These are phyloP conservation scores for Abramis brama DNA, from an alignment of 2,113 vertebrate species.

Conservation along the genomic window DNA sequence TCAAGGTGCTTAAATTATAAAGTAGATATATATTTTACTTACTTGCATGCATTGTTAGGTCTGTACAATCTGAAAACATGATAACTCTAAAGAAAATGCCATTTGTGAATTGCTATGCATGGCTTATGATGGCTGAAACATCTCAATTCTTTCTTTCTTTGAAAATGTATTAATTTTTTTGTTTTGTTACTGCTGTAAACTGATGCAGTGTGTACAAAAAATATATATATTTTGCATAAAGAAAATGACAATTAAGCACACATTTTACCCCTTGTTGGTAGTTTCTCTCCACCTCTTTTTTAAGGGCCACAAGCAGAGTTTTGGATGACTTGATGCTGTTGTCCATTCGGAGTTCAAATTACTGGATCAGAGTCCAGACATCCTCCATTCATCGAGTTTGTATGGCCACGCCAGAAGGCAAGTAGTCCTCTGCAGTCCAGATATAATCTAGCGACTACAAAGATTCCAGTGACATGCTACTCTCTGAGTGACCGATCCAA, in stretches of 20 bases:
- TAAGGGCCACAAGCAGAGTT: conserved; percentile 36
- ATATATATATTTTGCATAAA: neutral
- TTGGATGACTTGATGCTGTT: conserved; percentile 38
- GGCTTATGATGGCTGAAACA: neutral
- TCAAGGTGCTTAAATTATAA: neutral
- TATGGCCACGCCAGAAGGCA: conserved; percentile 58
- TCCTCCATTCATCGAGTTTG: conserved; percentile 57
- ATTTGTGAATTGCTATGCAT: neutral
- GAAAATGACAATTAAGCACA: neutral
- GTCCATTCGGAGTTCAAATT: conserved; percentile 56
- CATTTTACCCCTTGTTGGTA: neutral
- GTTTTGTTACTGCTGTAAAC: too few species aligned
- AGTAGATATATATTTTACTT: neutral
- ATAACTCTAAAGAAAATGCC: neutral
- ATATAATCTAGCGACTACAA: conserved; percentile 57
- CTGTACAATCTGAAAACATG: neutral
- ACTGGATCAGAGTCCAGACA: conserved; percentile 44
- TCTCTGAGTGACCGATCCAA: conserved; percentile 34
- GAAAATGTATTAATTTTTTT: too few species aligned
- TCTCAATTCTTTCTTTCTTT: neutral
- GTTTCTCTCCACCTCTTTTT: neutral
- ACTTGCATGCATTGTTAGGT: neutral
- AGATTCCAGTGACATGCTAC: conserved; percentile 56
- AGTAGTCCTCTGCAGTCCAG: conserved; percentile 51
- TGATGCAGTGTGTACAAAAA: neutral